These are phyloP conservation scores for Drosophila longiperda DNA, from an alignment of 2,888 invertebrate species.

Conservation along the genomic window DNA sequence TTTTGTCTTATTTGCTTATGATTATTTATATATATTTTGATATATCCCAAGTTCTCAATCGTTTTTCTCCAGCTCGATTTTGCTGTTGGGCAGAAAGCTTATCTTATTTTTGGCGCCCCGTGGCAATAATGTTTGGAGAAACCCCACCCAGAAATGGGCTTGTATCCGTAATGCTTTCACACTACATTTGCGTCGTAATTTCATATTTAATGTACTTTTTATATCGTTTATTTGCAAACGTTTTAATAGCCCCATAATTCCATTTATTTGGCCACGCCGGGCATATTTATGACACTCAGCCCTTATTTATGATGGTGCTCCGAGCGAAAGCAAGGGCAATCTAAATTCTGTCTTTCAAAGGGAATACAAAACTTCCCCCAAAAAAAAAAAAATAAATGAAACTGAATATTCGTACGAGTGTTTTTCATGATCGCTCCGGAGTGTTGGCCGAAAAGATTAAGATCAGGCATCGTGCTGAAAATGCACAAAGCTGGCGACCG, in stretches of 20 bases:
- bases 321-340: constrained; percentile 10
- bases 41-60: background rate
- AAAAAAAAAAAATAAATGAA: background rate
- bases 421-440: constrained; percentile 54
- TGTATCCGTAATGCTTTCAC: constrained; percentile 37
- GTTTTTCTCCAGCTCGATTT: background rate
- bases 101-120: constrained; percentile 30
- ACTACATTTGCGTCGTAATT: constrained; percentile 58
- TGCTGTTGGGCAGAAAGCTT: constrained; percentile 4
- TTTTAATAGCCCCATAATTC: constrained; percentile 70
- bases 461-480: constrained; percentile 55
- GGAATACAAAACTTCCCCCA: background rate
- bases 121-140: constrained; percentile 11
- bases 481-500: constrained; percentile 22
- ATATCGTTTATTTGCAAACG: constrained; percentile 65
- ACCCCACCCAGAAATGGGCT: constrained; percentile 1
- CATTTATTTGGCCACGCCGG: constrained; percentile 53
- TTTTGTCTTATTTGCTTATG: background rate
- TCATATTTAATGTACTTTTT: constrained; percentile 61
- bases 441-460: constrained; percentile 39
- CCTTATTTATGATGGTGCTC: constrained; percentile 65
- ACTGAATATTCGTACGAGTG: constrained; percentile 4
- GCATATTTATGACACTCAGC: constrained; percentile 64
- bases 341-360: background rate
- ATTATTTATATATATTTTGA: background rate